phyloP scores from a whole-genome alignment of 2,797 vertebrate genomes.

The Premnoplex brunnescens region DNA sequence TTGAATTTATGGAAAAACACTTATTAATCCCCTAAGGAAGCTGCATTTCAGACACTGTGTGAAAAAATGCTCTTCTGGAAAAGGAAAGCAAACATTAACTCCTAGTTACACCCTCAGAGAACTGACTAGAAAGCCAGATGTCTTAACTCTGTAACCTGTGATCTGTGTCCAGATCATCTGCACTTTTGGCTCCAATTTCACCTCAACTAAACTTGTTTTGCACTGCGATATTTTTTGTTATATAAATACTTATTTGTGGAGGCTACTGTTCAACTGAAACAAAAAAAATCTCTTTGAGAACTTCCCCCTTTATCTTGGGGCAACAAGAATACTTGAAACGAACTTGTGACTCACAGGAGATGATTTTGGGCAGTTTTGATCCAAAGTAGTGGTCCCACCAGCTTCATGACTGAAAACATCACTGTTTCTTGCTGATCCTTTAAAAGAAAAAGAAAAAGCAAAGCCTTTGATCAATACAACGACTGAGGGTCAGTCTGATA shows the following conservation, averaged over 20 bases:
- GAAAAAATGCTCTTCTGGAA: not conserved
- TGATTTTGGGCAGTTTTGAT: not conserved
- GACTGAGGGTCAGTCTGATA: not conserved
- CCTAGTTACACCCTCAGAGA: not conserved
- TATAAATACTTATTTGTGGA: not conserved
- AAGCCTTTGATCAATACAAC: not conserved
- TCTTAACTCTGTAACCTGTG: not conserved
- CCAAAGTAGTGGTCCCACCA: not conserved
- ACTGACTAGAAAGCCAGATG: not conserved
- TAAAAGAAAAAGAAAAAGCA: not conserved
- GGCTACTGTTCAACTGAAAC: not conserved
- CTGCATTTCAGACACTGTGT: not conserved
- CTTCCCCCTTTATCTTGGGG: not conserved
- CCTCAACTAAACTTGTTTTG: not conserved
- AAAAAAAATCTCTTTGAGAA: not conserved
- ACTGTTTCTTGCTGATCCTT: not conserved
- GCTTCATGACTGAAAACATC: not conserved
- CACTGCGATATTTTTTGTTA: not conserved
- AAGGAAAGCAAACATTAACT: slow-evolving; percentile 20
- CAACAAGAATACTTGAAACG: not conserved
- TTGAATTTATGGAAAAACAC: slow-evolving; percentile 7
- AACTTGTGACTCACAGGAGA: not conserved
- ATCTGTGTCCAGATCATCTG: not conserved
- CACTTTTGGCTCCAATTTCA: not conserved
- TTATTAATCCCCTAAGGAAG: not conserved